A percentile compares a stretch with the other conserved stretches of the same genome.
These are phyloP conservation scores for Oasisia sp. DNA, from an alignment of 2,888 invertebrate genomes.

Conservation along the genomic window DNA sequence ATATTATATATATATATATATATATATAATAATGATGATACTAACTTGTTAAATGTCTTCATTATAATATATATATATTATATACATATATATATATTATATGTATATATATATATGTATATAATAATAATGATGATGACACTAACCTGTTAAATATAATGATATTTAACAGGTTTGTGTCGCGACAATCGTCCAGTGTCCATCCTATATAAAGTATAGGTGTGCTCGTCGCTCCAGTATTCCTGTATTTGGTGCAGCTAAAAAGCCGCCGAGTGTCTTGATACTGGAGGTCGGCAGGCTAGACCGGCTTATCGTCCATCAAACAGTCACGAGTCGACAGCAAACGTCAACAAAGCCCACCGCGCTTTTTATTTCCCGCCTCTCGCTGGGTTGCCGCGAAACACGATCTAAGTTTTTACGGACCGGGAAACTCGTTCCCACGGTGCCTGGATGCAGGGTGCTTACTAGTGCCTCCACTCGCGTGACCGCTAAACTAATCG, in stretches of 20 bases:
- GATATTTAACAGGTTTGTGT: too few species aligned
- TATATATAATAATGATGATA: too few species aligned
- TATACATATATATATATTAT: too few species aligned
- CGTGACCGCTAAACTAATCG: conserved; percentile 5
- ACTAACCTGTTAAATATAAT: too few species aligned
- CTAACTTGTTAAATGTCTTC: too few species aligned
- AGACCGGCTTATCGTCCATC: conserved; percentile 9
- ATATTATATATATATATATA: too few species aligned
- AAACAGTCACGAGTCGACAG: conserved; percentile 17
- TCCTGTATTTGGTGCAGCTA: neutral
- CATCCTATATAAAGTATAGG: neutral
- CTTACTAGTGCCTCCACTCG: neutral
- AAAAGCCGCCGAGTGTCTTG: neutral
- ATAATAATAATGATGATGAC: too few species aligned
- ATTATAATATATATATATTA: too few species aligned
- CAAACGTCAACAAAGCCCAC: conserved; percentile 9
- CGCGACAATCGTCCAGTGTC: too few species aligned
- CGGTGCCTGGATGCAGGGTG: conserved; percentile 12
- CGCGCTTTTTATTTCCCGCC: conserved; percentile 11
- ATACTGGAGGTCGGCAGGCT: neutral
- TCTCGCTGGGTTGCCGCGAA: conserved; percentile 17
- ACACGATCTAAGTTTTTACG: conserved; percentile 9
- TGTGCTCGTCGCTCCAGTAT: neutral
- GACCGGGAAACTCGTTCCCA: neutral
- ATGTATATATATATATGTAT: too few species aligned